phyloP scores from a whole-genome alignment of 1,140 invertebrate genomes.

The Campoletis sonorensis region DNA sequence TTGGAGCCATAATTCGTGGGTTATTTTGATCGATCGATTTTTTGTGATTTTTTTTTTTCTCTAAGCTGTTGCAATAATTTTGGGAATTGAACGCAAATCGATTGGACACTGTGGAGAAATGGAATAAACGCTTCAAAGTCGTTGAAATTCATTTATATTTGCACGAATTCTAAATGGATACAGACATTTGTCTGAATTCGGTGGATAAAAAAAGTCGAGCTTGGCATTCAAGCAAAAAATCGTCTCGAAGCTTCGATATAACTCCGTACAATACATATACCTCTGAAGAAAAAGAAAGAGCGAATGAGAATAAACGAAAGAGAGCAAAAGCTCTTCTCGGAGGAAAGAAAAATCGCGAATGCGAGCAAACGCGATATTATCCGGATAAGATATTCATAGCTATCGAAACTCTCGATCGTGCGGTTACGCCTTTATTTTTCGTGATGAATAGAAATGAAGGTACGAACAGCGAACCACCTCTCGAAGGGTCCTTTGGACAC shows the following conservation, averaged over 20 bases:
- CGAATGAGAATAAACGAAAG: neutral
- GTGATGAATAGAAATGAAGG: conserved; percentile 68
- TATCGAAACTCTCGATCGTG: conserved; percentile 66
- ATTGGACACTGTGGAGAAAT: no score
- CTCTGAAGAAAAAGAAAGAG: neutral
- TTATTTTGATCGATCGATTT: no score
- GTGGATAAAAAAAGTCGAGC: neutral
- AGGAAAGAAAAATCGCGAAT: conserved; percentile 26
- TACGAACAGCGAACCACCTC: neutral
- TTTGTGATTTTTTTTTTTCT: no score
- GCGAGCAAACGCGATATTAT: conserved; percentile 62
- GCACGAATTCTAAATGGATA: no score
- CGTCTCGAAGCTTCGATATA: neutral
- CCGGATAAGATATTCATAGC: conserved; percentile 70
- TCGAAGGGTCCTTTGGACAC: neutral
- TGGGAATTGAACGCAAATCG: no score
- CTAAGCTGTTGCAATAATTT: no score
- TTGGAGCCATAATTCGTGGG: no score
- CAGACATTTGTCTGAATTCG: neutral
- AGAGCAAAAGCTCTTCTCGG: conserved; percentile 18
- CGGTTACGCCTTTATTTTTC: conserved; percentile 67
- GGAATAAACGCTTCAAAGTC: no score
- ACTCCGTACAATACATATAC: neutral
- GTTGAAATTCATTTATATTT: no score
- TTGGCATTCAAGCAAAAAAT: neutral